Evolutionary conservation across 2,113 vertebrate genomes (phyloP), one percentile per base, ranked within the genome.

Genomic region (Circaetus cinerascens): DNA sequence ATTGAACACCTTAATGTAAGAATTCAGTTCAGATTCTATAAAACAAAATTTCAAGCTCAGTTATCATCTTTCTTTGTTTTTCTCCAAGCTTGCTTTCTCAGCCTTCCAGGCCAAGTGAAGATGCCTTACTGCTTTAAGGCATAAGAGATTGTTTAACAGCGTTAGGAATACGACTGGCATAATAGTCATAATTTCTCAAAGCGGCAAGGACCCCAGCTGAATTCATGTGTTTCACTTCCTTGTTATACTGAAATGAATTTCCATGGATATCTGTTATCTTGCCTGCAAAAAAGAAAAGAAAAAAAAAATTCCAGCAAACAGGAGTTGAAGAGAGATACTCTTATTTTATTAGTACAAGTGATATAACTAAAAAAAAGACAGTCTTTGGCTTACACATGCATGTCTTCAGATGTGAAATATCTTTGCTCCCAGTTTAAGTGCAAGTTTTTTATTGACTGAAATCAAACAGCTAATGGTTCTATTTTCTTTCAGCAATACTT

Each of bases 181-280:
- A 99, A 97, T 99, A 99, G 76, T 99, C 98, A 15, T 99, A 99
- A 97, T 99, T 98, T 51, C 97, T 98, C 72, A 99, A 97, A 2
- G 99, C 95, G 13, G 99, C 99, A 43, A 99, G 98, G 73, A 99
- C 99, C 2, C 99, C 99, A 0, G 98, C 99, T 2, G 99, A 99
- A 96, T 99, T 99, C 99, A 99, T 99, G 96, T 99, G 99, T 92
- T 99, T 99, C 59, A 99, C 99, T 5, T 99, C 98, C 60, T 99
- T 99, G 41, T 99, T 95, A 50, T 99, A 99, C 55, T 97, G 71
- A 92, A 99, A 99, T 17, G 98, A 56, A 55, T 99, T 99, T 20
- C 99, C 99, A 86, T 98, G 98, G 94, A 99, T 98, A 94, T 99
- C 99, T 3, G 99, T 99, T 95, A 99, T 97, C 94, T 98, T 99